Evolutionary conservation across 2,888 invertebrate genomes (phyloP), one percentile per base, ranked within the genome.

Genomic region (Rhagonycha fulva): DNA sequence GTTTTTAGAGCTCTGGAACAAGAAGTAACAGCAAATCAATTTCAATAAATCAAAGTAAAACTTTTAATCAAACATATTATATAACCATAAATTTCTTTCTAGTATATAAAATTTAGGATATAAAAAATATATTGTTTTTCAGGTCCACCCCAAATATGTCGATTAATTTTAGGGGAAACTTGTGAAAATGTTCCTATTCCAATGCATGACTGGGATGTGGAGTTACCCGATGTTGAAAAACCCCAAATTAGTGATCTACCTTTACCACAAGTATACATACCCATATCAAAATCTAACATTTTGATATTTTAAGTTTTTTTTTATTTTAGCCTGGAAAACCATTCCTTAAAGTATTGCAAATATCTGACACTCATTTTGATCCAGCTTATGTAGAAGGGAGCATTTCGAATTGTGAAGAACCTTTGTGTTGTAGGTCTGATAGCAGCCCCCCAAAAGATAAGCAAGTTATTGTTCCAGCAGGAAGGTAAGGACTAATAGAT

Each of bases 301-400:
- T 10, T 30, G 9, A 2, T 14, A 14, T 28, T 26, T 14, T 30
- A 68, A 26, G 9, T n/a, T 30, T 68, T 9, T n/a, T n/a, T 47
- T 47, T 47, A 2, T 2, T 70, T 61, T 30, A 75, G 75, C 14
- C 62, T 19, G 70, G 62, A 47, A 79, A 69, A 30, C 75, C 72
- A 4, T 62, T 93, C 30, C 94, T 96, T 86, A 96, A 97, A 89
- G 96, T 98, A n/a, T 90, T 99, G 10, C 98, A 99, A 84, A 91
- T 99, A 81, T 96, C 98, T 0, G 99, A 99, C 86, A 96, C 98
- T 0, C 99, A 99, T 88, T 95, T 94, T 84, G 98, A 99, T 89
- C 96, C 96, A 0, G 94, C 95, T 83, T 99, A 99, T 85, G 92
- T 92, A 66, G 94, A 94, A 89, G 96, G 94, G 81, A 91, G 95